Evolutionary conservation across 1,140 invertebrate species (phyloP).

Genomic region (Stenopsyche tienmushanensis): DNA sequence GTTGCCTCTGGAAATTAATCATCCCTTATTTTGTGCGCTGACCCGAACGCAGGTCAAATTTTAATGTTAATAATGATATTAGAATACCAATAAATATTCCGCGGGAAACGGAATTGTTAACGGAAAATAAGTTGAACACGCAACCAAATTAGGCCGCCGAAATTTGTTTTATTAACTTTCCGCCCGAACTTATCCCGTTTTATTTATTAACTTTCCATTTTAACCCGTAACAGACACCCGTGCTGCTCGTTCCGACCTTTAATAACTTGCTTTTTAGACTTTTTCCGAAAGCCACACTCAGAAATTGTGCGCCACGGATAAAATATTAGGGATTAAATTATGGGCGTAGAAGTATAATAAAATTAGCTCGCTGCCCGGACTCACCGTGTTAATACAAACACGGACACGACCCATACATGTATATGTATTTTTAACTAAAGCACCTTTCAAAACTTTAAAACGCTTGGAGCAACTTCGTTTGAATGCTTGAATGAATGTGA

Average conservation of each 20-base stretch:
- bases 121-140: neutral
- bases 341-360: neutral
- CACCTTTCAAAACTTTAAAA: neutral
- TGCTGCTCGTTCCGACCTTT: neutral
- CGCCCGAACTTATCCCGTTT: constrained; percentile 15
- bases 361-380: neutral
- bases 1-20: constrained; percentile 17
- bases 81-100: constrained; percentile 21
- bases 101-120: constrained; percentile 3
- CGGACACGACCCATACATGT: neutral
- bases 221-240: neutral
- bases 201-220: constrained; percentile 26
- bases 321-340: neutral
- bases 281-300: neutral
- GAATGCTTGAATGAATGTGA: neutral
- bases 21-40: constrained; percentile 12
- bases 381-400: neutral
- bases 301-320: neutral
- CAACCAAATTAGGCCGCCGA: constrained; percentile 12
- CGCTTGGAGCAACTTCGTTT: neutral
- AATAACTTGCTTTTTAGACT: neutral
- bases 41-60: neutral
- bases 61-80: constrained; percentile 21
- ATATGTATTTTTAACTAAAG: neutral
- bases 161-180: constrained; percentile 17